Base-by-base conservation (phyloP, 2,797 vertebrate species). In the Onychomys arenicola region DNA sequence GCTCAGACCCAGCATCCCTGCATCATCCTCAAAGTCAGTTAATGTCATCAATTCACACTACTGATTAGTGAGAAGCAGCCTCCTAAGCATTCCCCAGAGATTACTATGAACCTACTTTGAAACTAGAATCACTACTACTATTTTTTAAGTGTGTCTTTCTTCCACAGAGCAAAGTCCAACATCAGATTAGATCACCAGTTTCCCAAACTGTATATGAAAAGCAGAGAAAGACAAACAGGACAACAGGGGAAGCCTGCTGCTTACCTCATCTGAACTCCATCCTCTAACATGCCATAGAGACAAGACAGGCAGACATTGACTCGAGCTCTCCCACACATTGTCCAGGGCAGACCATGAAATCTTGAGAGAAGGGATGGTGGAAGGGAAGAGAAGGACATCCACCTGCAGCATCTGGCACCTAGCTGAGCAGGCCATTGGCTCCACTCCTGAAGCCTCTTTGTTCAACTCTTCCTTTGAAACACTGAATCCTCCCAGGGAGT, bases 91-190 rank as follows among this genome's bases (percentile, higher is more conserved):
- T 89, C 91, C 0, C 77, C 69, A 84, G 77, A 1, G 4, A 94
- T 94, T 88, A 77, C 77, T 92, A 93, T 6, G 65, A 96, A 94
- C 85, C 32, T 90, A 59, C 96, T 81, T 92, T 94, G 89, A 96
- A 97, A 89, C 49, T 83, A 77, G 80, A 95, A 29, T 76, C 65
- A 94, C 59, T 61, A 81, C 4, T 73, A 17, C n/a, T 32, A 81
- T 78, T 34, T 89, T 90, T 40, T n/a, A 82, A 96, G 80, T 80
- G 23, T 25, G 21, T 71, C 52, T 84, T 93, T 93, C 92, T 93
- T 95, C 40, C 94, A 83, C 89, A 46, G 29, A 96, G 88, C 59
- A 95, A 95, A 93, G 75, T 63, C 11, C 46, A 69, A 37, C 55
- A 92, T 88, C 40, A 57, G 92, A 89, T 95, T 93, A 94, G 76